Conservation (phyloP, 1,140 invertebrate species). For the Zaprionus davidi region DNA sequence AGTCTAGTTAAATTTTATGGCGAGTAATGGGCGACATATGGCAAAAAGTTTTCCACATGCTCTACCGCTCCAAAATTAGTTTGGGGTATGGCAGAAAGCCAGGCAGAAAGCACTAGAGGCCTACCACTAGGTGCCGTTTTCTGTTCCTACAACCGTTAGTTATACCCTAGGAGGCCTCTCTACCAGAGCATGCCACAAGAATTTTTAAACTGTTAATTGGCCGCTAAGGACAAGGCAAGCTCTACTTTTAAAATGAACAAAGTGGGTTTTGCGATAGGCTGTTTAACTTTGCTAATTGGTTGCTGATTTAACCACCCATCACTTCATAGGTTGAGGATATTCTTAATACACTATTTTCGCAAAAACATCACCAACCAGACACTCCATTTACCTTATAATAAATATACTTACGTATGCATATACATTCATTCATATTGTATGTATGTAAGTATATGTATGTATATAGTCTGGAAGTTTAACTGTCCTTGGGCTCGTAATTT, state of each 20-base stretch:
- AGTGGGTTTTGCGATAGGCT: background rate
- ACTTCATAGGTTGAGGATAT: background rate
- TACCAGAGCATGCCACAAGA: constrained; percentile 26
- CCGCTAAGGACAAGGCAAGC: constrained; percentile 42
- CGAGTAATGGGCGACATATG: constrained; percentile 78
- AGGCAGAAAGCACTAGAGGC: constrained; percentile 40
- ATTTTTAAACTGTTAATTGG: constrained; percentile 77
- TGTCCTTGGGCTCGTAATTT: constrained; percentile 4
- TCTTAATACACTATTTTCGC: background rate
- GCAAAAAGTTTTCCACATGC: constrained; percentile 73
- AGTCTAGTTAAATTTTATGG: constrained; percentile 68
- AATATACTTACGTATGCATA: background rate
- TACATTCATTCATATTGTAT: background rate
- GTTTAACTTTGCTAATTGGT: constrained; percentile 53
- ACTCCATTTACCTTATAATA: too few relatives aligned
- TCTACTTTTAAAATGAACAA: background rate
- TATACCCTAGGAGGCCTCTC: background rate
- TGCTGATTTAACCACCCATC: constrained; percentile 29
- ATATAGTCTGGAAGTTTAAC: background rate
- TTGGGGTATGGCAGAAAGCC: constrained; percentile 51
- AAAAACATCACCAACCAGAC: background rate
- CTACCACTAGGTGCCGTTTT: constrained; percentile 21
- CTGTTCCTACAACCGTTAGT: background rate
- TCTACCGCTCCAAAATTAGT: constrained; percentile 72
- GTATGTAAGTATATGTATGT: too few relatives aligned